Evolutionary conservation across 2,113 vertebrate species (phyloP).

Genomic region (Microtus oregoni): DNA sequence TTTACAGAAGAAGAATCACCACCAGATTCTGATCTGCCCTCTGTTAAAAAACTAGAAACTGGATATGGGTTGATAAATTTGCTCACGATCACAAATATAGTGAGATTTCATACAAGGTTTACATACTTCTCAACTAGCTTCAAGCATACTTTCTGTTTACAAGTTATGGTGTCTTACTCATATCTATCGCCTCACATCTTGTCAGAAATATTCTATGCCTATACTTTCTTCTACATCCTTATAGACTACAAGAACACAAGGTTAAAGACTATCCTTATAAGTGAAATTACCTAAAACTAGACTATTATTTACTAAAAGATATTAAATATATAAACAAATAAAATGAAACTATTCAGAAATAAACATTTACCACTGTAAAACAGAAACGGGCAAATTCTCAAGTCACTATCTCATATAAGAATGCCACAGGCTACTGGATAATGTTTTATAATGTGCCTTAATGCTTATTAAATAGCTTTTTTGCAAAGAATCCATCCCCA

Average conservation of each 20-base stretch:
- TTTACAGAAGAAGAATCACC: background rate
- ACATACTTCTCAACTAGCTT: background rate
- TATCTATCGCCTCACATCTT: fast-evolving
- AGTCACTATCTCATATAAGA: background rate
- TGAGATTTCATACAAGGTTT: background rate
- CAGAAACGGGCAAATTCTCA: background rate
- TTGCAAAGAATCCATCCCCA: background rate
- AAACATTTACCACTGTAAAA: background rate
- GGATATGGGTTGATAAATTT: background rate
- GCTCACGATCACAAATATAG: background rate
- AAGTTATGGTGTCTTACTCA: background rate
- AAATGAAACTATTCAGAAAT: background rate
- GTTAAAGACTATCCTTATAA: background rate
- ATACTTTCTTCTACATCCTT: background rate
- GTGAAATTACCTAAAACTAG: background rate
- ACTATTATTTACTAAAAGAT: background rate
- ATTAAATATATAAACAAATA: background rate
- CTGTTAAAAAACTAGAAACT: constrained; percentile 9
- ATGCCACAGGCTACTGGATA: background rate
- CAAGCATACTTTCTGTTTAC: background rate
- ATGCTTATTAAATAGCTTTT: background rate
- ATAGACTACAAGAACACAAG: background rate
- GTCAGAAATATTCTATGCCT: background rate
- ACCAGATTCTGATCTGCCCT: background rate
- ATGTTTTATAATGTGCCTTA: background rate